Conservation (phyloP, 1,140 invertebrate species). For the Paramacrobiotus metropolitanus region DNA sequence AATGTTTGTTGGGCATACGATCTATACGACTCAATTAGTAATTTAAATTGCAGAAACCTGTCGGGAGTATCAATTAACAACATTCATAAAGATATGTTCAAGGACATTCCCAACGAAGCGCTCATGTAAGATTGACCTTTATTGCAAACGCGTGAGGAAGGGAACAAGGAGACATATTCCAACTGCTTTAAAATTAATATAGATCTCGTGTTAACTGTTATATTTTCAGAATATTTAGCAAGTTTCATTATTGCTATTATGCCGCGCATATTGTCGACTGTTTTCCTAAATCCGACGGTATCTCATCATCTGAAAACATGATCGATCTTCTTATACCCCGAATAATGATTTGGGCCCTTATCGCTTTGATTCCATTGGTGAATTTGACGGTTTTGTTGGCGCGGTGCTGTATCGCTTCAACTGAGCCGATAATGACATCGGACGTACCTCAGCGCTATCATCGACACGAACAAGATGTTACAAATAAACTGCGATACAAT, state of each 20-base stretch:
- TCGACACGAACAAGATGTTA: not conserved
- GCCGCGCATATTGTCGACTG: not conserved
- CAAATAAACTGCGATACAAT: not conserved
- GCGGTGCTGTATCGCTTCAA: not conserved
- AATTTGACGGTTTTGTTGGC: not conserved
- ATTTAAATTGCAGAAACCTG: not conserved
- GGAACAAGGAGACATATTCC: not conserved
- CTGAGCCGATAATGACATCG: not conserved
- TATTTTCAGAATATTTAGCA: not conserved
- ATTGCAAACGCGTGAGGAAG: too few relatives aligned
- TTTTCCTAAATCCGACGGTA: not conserved
- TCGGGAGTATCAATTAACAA: not conserved
- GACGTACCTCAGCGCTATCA: not conserved
- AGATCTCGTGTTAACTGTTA: not conserved
- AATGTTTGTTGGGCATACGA: not conserved
- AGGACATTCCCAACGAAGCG: not conserved
- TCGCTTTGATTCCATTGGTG: not conserved
- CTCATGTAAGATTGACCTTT: not conserved
- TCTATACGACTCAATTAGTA: not conserved
- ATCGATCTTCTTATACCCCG: not conserved
- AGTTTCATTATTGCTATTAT: constrained; percentile 4
- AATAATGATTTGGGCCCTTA: not conserved
- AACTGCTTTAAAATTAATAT: not conserved
- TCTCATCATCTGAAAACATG: not conserved
- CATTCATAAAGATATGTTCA: not conserved